phyloP scores from a whole-genome alignment of 2,797 vertebrate genomes.

The Coranthus polyacanthus region DNA sequence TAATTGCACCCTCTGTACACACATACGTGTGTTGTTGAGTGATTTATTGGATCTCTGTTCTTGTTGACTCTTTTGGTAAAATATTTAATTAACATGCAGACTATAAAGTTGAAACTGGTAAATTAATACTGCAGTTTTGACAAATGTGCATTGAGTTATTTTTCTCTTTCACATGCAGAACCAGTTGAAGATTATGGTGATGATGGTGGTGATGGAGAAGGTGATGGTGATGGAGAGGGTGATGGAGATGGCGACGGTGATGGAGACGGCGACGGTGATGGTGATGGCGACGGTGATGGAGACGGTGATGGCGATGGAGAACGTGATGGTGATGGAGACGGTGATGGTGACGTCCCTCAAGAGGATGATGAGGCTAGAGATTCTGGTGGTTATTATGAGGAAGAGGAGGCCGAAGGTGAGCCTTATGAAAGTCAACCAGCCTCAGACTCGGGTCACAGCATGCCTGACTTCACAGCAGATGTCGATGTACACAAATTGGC shows the following conservation, averaged over 20 bases:
- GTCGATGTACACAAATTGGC: conserved; percentile 44
- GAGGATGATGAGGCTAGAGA: conserved; percentile 77
- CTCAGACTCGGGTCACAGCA: conserved; percentile 48
- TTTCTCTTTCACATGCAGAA: conserved; percentile 21
- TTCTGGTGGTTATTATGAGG: conserved; percentile 76
- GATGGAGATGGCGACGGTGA: conserved; percentile 49
- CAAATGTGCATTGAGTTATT: background rate
- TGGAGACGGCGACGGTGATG: conserved; percentile 26
- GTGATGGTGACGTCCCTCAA: conserved; percentile 42
- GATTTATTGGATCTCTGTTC: too few species aligned
- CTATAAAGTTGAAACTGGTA: too few species aligned
- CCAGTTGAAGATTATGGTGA: conserved; percentile 53
- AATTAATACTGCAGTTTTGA: background rate
- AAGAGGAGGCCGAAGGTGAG: conserved; percentile 69
- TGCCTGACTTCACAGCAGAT: conserved; percentile 72
- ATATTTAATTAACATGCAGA: too few species aligned
- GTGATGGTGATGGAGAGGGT: conserved; percentile 61
- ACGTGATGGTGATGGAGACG: background rate
- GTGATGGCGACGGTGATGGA: conserved; percentile 23
- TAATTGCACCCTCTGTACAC: too few species aligned
- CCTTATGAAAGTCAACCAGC: conserved; percentile 53
- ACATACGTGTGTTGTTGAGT: too few species aligned
- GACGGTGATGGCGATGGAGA: conserved; percentile 25
- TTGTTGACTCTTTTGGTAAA: too few species aligned
- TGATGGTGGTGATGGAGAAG: background rate